phyloP scores from a whole-genome alignment of 2,797 vertebrate species.

The Euphonia xanthogaster region DNA sequence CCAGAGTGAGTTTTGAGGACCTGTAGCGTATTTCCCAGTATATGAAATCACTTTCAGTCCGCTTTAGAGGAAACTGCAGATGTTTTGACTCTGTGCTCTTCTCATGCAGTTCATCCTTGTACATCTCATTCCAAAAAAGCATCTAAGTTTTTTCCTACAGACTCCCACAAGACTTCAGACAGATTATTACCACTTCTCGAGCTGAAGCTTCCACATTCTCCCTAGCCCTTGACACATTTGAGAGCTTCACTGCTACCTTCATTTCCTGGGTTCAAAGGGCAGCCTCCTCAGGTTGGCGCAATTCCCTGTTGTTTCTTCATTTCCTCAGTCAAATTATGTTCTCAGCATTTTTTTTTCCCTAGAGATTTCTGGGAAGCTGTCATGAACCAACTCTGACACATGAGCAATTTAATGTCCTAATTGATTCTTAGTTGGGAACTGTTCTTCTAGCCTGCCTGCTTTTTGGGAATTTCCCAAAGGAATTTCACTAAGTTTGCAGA shows the following conservation, averaged over 20 bases:
- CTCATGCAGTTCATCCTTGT: background rate
- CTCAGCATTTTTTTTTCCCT: background rate
- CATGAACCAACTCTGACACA: accelerated
- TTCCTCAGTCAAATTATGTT: background rate
- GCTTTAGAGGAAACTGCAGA: background rate
- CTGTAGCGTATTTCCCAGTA: background rate
- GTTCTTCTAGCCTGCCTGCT: background rate
- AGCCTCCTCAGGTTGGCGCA: background rate
- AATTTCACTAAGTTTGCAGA: background rate
- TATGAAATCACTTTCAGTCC: background rate
- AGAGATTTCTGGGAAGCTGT: background rate
- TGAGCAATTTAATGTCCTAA: background rate
- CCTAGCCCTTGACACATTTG: background rate
- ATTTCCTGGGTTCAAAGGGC: background rate
- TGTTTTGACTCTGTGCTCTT: background rate
- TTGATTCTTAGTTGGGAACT: background rate
- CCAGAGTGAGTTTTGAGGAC: background rate
- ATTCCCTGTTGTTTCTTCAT: background rate
- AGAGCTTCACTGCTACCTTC: background rate
- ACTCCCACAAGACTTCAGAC: background rate
- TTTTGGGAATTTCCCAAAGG: background rate
- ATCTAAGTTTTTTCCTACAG: background rate
- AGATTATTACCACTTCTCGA: background rate
- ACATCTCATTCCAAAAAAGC: background rate
- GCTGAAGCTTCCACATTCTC: background rate